Base-by-base conservation (phyloP, 2,113 vertebrate genomes). In the Anarhynchus alexandrinus region DNA sequence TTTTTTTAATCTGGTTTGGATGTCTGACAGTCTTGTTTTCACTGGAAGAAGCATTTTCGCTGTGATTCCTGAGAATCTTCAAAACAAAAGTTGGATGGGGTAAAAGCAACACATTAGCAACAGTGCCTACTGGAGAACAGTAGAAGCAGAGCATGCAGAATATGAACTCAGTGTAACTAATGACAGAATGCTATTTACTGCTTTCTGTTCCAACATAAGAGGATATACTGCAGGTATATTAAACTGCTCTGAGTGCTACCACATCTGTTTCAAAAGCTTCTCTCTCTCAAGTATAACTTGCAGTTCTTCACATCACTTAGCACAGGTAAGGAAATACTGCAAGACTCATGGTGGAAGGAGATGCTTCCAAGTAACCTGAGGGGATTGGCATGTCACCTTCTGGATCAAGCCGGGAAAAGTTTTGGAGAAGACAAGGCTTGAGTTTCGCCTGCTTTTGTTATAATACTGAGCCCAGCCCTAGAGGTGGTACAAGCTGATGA, bases 11-110 rank as follows among this genome's bases (percentile, higher is more conserved):
- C 91, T 98, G 8, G 21, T 82, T 80, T 99, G 99, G 73, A 99
- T 97, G 20, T 99, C 98, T 62, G 95, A 79, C 13, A 99, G 98
- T 58, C 95, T 98, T 27, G 98, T 99, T 34, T 87, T 98, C 87
- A 99, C 96, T 11, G 98, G 98, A 38, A 70, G 92, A 79, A 99
- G 96, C 97, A 99, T 98, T 14, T 96, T 92, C 43, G 86, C 96
- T 4, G 99, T 99, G 93, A 99, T 98, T 69, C 99, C 99, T 29
- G 99, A 99, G 94, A 98, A 99, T 91, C 99, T 99, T 96, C 86
- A 80, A 88, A 87, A 91, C 18, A 93, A 59, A 95, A 96, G n/a
- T 62, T 76, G 52, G 43, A 30, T 65, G 84, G 95, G 26, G 59
- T 62, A 82, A 87, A 96, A 82, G 21, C 38, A 94, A 69, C 15